Evolutionary conservation across 2,113 vertebrate species (phyloP).

Genomic region (Eurystomus gularis): DNA sequence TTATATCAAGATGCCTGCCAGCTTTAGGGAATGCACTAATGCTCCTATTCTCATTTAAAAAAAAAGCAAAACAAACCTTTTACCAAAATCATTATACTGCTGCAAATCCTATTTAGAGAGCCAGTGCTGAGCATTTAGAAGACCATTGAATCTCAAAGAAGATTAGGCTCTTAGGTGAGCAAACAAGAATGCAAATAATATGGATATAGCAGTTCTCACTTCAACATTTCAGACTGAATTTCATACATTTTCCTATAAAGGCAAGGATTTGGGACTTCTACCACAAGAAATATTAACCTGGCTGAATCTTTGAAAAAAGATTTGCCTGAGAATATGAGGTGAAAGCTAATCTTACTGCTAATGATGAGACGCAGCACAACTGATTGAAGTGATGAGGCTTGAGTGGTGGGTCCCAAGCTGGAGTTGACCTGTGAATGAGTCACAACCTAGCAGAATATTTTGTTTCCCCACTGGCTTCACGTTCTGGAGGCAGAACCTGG

Average conservation of each 20-base stretch:
- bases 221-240: neutral
- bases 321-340: neutral
- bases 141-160: neutral
- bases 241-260: neutral
- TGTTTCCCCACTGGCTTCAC: too few species aligned
- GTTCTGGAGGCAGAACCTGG: too few species aligned
- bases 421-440: too few species aligned
- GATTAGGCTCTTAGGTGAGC: neutral
- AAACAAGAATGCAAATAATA: neutral
- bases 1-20: neutral
- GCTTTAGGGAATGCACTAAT: neutral
- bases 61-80: neutral
- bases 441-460: too few species aligned
- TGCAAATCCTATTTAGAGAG: neutral
- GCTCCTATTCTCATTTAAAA: neutral
- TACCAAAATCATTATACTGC: neutral
- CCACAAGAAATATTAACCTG: neutral
- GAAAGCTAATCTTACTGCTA: neutral
- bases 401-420: too few species aligned
- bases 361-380: neutral
- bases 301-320: neutral
- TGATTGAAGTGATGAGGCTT: too few species aligned
- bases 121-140: neutral
- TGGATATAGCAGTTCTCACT: neutral
- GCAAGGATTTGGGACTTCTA: neutral